phyloP scores from a whole-genome alignment of 2,113 vertebrate species.

The Diphyllodes magnificus region DNA sequence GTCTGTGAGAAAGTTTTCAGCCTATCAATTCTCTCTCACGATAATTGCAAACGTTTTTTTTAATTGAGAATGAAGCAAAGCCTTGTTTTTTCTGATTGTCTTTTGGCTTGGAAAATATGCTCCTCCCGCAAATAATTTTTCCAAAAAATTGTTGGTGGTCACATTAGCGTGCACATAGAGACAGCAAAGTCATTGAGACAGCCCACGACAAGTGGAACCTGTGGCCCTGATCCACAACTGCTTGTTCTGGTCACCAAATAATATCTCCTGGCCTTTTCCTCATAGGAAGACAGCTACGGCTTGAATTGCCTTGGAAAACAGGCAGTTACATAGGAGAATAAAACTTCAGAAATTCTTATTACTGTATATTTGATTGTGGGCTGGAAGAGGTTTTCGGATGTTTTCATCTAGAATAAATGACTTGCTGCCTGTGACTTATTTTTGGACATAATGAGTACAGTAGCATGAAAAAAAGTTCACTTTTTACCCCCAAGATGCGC shows the following conservation, averaged over 20 bases:
- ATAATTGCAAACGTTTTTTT: neutral
- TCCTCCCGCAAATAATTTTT: neutral
- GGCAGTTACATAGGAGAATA: neutral
- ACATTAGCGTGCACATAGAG: neutral
- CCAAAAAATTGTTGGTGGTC: neutral
- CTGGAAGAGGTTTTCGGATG: neutral
- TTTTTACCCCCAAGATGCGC: neutral
- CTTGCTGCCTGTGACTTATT: neutral
- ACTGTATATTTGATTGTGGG: neutral
- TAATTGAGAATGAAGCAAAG: neutral
- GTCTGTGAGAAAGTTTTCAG: neutral
- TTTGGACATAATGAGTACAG: neutral
- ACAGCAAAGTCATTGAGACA: neutral
- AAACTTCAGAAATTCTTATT: neutral
- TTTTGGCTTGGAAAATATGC: neutral
- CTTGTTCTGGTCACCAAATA: neutral
- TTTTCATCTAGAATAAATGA: neutral
- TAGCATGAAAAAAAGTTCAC: neutral
- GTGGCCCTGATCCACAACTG: neutral
- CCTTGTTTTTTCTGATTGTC: neutral
- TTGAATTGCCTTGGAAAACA: neutral
- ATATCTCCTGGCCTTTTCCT: neutral
- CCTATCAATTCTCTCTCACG: neutral
- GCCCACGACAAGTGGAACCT: neutral
- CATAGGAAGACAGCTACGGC: neutral